A percentile compares a stretch with the other conserved stretches of the same genome.
Conservation (phyloP, 2,888 invertebrate species). For the Cephus runcator region DNA sequence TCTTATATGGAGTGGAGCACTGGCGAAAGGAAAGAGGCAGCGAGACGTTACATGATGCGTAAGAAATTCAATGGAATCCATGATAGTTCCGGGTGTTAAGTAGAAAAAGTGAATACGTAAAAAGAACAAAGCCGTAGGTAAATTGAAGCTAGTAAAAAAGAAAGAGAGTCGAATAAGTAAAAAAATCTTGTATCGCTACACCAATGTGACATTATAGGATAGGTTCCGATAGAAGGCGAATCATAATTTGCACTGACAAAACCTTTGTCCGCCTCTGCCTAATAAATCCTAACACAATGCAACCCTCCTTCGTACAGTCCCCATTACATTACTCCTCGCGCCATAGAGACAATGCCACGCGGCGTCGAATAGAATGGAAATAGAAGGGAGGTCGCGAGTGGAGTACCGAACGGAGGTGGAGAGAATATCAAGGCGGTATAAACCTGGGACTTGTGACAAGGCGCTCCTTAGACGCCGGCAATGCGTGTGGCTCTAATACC, state of each 20-base stretch:
- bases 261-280: slow-evolving; percentile 7
- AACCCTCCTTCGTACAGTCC: slow-evolving; percentile 3
- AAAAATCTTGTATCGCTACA: not conserved
- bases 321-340: slow-evolving; percentile 9
- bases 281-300: slow-evolving; percentile 10
- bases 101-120: no score
- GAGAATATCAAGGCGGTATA: slow-evolving; percentile 2
- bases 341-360: slow-evolving; percentile 9
- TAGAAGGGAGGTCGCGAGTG: not conserved
- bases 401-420: not conserved
- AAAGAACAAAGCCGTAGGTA: no score
- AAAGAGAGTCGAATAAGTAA: not conserved
- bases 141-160: not conserved
- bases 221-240: not conserved
- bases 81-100: no score
- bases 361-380: slow-evolving; percentile 3
- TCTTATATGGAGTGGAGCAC: no score
- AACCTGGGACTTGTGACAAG: slow-evolving; percentile 1
- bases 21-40: no score
- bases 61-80: no score
- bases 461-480: slow-evolving; percentile 4
- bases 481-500: not conserved
- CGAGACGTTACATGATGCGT: no score
- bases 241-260: slow-evolving; percentile 11
- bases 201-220: no score